Percentiles rank a stretch among this genome's conserved stretches.
Conservation (phyloP, 2,888 invertebrate genomes). For the Loripinus fragilis region DNA sequence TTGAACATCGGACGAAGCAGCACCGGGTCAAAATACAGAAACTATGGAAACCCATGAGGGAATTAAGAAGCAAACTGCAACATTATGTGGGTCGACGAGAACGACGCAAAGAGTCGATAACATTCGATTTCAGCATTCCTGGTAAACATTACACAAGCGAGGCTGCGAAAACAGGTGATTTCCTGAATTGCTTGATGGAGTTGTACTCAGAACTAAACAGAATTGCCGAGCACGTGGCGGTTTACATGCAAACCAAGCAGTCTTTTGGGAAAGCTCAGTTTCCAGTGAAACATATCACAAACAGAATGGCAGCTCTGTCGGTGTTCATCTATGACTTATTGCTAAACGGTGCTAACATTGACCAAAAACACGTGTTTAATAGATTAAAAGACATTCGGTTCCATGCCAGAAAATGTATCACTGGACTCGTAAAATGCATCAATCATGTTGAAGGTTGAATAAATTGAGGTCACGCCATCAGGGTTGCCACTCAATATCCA, state of each 20-base stretch:
- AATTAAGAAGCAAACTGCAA: conserved; percentile 31
- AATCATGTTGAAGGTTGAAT: no score
- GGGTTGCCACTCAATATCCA: no score
- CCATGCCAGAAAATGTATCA: conserved; percentile 33
- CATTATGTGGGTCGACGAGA: conserved; percentile 23
- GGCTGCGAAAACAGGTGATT: conserved; percentile 33
- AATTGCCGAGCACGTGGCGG: conserved; percentile 60
- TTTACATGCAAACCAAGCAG: conserved; percentile 36
- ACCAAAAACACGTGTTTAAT: conserved; percentile 9
- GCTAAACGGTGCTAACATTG: not conserved
- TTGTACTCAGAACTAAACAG: conserved; percentile 60
- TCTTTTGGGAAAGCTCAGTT: not conserved
- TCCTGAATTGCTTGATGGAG: conserved; percentile 49
- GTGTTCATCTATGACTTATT: conserved; percentile 35
- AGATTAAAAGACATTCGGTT: conserved; percentile 36
- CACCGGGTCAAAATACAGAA: conserved; percentile 28
- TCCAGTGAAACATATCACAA: conserved; percentile 21
- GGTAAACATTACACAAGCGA: conserved; percentile 21
- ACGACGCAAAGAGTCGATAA: conserved; percentile 21
- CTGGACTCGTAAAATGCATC: not conserved
- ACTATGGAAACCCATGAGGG: conserved; percentile 35
- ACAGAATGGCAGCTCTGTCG: conserved; percentile 28
- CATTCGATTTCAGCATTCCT: conserved; percentile 27
- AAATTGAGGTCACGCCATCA: no score
- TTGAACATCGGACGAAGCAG: conserved; percentile 46